Conservation (phyloP, 2,888 invertebrate genomes). For the Acleris cristana region DNA sequence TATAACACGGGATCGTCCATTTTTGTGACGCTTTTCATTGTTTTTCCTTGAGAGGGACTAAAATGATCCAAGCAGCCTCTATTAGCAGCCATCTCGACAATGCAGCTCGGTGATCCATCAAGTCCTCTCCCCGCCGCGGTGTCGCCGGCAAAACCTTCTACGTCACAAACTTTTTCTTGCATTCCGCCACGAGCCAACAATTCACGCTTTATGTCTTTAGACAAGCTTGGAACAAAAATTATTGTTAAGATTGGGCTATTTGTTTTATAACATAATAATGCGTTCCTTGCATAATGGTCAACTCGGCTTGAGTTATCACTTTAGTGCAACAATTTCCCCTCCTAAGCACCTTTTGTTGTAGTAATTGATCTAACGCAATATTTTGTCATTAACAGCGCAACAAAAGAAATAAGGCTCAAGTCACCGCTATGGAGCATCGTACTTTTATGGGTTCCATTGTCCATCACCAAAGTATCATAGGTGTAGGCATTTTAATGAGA, state of each 20-base stretch:
- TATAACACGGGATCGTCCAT: not conserved
- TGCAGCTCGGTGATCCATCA: conserved; percentile 8
- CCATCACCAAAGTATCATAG: conserved; percentile 31
- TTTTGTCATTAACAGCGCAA: conserved; percentile 17
- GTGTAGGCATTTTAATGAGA: conserved; percentile 66
- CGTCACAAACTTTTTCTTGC: conserved; percentile 54
- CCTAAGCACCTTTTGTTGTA: not conserved
- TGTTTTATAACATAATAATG: not conserved
- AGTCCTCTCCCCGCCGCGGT: not conserved
- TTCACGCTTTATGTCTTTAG: conserved; percentile 62
- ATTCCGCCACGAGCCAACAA: conserved; percentile 74
- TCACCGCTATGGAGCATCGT: conserved; percentile 26
- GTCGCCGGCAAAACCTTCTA: conserved; percentile 5
- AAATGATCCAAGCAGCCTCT: not conserved
- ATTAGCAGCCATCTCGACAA: conserved; percentile 6
- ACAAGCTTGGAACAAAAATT: conserved; percentile 43
- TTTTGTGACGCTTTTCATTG: not conserved
- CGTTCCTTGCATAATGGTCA: not conserved
- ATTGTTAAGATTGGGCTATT: not conserved
- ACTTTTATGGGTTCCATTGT: conserved; percentile 33
- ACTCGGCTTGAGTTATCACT: not conserved
- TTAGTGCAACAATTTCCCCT: not conserved
- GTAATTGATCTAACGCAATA: conserved; percentile 11
- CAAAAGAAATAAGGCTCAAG: conserved; percentile 6
- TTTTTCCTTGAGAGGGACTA: not conserved